Evolutionary conservation across 2,888 invertebrate genomes (phyloP), one percentile per base, ranked within the genome.

Genomic region (Rhopalosiphum nymphaeae): DNA sequence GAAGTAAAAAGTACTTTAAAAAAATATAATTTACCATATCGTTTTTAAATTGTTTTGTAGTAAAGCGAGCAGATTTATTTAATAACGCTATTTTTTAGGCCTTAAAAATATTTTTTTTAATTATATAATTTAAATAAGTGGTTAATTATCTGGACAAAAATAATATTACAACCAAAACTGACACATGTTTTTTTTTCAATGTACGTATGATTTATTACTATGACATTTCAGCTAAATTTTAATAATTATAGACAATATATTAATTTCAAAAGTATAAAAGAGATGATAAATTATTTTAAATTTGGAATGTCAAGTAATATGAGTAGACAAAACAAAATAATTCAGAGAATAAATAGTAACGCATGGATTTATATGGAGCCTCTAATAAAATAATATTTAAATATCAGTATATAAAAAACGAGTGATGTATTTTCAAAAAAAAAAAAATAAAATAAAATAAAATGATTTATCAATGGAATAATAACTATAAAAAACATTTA

Each of bases 391-490:
- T 78, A 36, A 36, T 78, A 78, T 78, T 78, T 78, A 21, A 21
- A n/a, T 67, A 67, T 67, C n/a, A 67, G 67, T n/a, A n/a, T n/a
- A n/a, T 36, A 13, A 16, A n/a, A 67, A 67, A 67, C n/a, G n/a
- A 67, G 16, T n/a, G 1, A 67, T 67, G n/a, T 67, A 67, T 67
- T 67, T 67, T 67, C 9, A 88, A 88, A 88, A 88, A n/a, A 36
- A 53, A 53, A 53, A 53, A 21, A 53, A 53, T 13, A 21, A 53
- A 53, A 53, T 13, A 21, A 53, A 53, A 53, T 21, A 53, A 21
- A 36, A 56, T 56, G 36, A 88, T 88, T 56, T 88, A 56, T 88
- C 88, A 53, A 56, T 88, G 88, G 11, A 88, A 88, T 88, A 88
- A 56, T 88, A 11, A 88, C 4, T 16, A 88, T 49, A 53, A 53